phyloP scores from a whole-genome alignment of 2,797 vertebrate species.

The Lepus townsendii region DNA sequence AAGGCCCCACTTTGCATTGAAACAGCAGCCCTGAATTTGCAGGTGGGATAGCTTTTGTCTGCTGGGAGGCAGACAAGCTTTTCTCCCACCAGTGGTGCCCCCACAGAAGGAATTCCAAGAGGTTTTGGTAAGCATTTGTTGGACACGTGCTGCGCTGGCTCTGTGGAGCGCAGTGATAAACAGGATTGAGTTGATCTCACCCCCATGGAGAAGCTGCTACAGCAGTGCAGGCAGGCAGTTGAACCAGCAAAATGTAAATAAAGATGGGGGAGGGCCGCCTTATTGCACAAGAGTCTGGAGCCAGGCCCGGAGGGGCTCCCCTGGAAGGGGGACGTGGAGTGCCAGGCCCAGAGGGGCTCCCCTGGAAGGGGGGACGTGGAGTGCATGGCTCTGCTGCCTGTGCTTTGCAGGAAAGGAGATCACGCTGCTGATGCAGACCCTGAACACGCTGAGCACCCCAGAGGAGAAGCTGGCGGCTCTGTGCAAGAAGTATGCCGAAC shows the following conservation, averaged over 20 bases:
- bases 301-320: not conserved
- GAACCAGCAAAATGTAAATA: not conserved
- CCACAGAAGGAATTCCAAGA: not conserved
- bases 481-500: conserved; percentile 98
- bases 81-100: not conserved
- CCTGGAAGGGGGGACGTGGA: not conserved
- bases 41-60: not conserved
- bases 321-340: not conserved
- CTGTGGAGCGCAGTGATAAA: not conserved
- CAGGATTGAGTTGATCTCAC: not conserved
- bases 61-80: not conserved
- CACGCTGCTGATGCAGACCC: conserved; percentile 98
- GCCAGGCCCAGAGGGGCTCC: not conserved
- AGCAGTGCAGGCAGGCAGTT: not conserved
- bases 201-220: not conserved
- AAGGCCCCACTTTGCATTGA: conserved; percentile 4
- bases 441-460: conserved; percentile 98
- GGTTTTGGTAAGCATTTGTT: not conserved
- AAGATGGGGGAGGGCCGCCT: not conserved
- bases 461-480: conserved; percentile 97
- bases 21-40: not conserved
- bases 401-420: conserved; percentile 94
- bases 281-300: not conserved
- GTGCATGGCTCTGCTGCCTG: not conserved
- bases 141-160: not conserved